Conservation (phyloP, 2,113 vertebrate genomes). For the Rhinopomastus cyanomelas region DNA sequence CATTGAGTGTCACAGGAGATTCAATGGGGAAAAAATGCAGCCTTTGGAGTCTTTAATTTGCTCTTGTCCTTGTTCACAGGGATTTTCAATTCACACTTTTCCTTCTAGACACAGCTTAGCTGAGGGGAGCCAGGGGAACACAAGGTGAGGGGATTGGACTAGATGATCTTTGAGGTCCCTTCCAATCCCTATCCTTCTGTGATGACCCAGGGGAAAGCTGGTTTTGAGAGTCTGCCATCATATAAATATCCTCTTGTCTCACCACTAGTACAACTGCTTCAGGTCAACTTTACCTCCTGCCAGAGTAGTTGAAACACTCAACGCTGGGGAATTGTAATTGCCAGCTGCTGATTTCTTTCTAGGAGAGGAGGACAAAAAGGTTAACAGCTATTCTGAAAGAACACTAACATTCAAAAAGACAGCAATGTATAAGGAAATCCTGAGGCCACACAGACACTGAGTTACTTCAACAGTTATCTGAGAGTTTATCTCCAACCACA, state of each 20-base stretch:
- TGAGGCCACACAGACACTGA: not conserved
- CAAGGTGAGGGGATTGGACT: no score
- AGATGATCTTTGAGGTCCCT: no score
- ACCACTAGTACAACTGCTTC: not conserved
- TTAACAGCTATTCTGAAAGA: not conserved
- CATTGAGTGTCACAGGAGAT: not conserved
- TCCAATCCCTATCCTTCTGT: no score
- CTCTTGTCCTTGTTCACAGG: not conserved
- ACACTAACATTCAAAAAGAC: not conserved
- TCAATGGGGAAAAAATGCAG: not conserved
- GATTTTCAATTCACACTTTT: not conserved
- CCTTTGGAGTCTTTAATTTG: not conserved
- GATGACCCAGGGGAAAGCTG: not conserved
- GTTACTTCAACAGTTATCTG: not conserved
- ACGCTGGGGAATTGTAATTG: constrained; percentile 25
- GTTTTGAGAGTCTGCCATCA: not conserved
- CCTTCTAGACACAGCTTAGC: not conserved
- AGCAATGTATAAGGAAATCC: not conserved
- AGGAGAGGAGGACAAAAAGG: not conserved
- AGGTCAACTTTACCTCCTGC: constrained; percentile 73
- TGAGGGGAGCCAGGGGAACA: not conserved
- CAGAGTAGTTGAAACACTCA: constrained; percentile 39
- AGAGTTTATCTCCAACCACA: not conserved
- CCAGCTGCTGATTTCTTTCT: constrained; percentile 14
- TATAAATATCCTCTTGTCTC: not conserved